Percentiles rank a stretch among this genome's conserved stretches.
Evolutionary conservation across 2,797 vertebrate species (phyloP).

Genomic region (Sphenopsis melanotis): DNA sequence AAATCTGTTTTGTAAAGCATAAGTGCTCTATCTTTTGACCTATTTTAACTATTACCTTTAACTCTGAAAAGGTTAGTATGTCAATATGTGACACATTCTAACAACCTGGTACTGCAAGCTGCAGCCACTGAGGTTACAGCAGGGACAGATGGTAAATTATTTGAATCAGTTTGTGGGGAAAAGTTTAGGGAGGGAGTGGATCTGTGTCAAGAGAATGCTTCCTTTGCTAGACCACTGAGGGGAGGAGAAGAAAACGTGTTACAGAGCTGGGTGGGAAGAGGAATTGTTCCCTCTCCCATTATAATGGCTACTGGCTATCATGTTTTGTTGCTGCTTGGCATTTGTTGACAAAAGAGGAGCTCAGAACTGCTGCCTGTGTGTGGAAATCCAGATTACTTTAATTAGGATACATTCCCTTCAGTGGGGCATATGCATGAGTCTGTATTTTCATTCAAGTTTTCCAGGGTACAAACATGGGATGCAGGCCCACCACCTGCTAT

Average conservation of each 20-base stretch:
- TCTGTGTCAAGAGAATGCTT: fast-evolving
- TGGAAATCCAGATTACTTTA: not conserved
- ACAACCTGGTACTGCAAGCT: not conserved
- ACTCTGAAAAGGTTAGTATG: not conserved
- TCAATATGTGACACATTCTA: not conserved
- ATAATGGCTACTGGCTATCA: not conserved
- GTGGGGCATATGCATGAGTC: not conserved
- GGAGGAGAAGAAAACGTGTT: not conserved
- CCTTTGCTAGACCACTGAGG: not conserved
- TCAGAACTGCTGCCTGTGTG: fast-evolving
- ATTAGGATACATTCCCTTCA: not conserved
- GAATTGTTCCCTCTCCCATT: not conserved
- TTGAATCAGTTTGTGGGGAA: not conserved
- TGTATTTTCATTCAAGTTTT: not conserved
- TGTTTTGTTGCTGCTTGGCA: not conserved
- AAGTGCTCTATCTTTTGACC: not conserved
- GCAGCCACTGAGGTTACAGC: not conserved
- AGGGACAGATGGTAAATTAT: not conserved
- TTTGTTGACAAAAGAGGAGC: not conserved
- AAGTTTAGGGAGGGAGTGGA: not conserved
- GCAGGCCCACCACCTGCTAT: not conserved
- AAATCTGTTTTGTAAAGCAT: not conserved
- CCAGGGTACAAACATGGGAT: not conserved
- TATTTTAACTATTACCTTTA: not conserved
- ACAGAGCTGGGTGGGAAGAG: not conserved